Conservation (phyloP, 2,888 invertebrate genomes). For the Apoderus coryli region DNA sequence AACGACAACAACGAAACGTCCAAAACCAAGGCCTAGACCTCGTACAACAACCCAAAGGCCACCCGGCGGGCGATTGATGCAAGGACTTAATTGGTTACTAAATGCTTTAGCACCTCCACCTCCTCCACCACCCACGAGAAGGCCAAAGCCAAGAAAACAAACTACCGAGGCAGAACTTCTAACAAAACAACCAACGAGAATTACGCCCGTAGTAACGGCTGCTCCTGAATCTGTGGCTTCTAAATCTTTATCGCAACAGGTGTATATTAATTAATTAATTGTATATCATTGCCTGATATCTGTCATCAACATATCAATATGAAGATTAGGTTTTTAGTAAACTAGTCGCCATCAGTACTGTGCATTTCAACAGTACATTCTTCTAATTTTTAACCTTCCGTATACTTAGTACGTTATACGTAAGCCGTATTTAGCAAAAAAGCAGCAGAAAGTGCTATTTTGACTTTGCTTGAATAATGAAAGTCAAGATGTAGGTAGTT, state of each 20-base stretch:
- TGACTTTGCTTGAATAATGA: no score
- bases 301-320: no score
- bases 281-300: no score
- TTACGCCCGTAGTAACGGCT: slow-evolving; percentile 26
- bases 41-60: slow-evolving; percentile 33
- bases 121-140: slow-evolving; percentile 21
- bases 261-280: no score
- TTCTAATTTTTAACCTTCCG: no score
- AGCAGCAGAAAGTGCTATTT: no score
- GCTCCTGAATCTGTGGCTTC: slow-evolving; percentile 20
- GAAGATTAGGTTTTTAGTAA: no score
- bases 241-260: slow-evolving; percentile 23
- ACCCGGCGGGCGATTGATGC: slow-evolving; percentile 30
- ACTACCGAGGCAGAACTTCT: slow-evolving; percentile 21
- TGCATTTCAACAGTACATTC: no score
- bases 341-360: no score
- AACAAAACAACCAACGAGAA: slow-evolving; percentile 27
- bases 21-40: slow-evolving; percentile 21
- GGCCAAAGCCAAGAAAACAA: slow-evolving; percentile 11
- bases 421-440: no score
- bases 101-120: slow-evolving; percentile 26
- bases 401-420: no score
- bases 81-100: slow-evolving; percentile 31
- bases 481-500: no score
- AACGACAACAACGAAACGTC: slow-evolving; percentile 19